Conservation (phyloP, 2,797 vertebrate species). For the Pachyuromys duprasi region DNA sequence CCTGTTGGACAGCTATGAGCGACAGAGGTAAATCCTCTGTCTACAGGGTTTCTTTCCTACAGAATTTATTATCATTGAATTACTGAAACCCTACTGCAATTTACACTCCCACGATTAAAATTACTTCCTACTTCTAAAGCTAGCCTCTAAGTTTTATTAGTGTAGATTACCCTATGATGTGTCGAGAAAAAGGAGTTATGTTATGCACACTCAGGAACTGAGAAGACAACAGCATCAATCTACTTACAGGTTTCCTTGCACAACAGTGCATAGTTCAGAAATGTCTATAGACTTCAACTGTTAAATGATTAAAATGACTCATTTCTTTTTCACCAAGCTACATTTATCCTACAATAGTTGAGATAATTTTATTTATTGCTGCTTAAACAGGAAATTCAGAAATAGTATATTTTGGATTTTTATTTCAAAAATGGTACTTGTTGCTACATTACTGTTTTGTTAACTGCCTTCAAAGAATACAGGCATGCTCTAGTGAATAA, state of each 20-base stretch:
- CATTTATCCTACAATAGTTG: neutral
- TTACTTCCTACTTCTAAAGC: neutral
- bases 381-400: constrained; percentile 30
- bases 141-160: neutral
- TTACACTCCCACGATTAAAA: constrained; percentile 17
- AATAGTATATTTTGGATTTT: neutral
- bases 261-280: neutral
- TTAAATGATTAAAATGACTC: neutral
- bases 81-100: neutral
- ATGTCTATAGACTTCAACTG: constrained; percentile 6
- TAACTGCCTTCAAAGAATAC: neutral
- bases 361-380: neutral
- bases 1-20: neutral
- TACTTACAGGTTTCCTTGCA: neutral
- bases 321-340: neutral
- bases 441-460: neutral
- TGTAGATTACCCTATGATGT: neutral
- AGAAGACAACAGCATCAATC: neutral
- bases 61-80: neutral
- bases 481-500: no score
- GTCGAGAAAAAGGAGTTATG: neutral
- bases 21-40: neutral
- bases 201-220: neutral
- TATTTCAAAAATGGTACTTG: constrained; percentile 22
- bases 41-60: neutral